Evolutionary conservation across 2,888 invertebrate genomes (phyloP).

Genomic region (Adineta ricciae): DNA sequence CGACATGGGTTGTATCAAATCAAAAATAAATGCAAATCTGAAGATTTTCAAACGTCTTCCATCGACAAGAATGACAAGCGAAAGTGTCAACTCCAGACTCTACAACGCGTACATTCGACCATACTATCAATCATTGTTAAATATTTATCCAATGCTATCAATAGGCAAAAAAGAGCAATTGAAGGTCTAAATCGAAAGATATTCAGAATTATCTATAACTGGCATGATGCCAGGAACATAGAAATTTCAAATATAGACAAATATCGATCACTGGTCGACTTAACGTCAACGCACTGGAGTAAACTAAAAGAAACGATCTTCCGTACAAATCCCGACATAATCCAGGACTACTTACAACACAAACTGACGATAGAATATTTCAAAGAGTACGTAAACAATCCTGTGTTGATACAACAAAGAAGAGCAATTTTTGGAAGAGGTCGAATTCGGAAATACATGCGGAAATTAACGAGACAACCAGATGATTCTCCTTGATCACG

Average conservation of each 20-base stretch:
- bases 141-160: not conserved
- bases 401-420: not conserved
- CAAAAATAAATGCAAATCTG: not conserved
- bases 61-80: not conserved
- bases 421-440: not conserved
- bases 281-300: not conserved
- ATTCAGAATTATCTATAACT: not conserved
- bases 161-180: not conserved
- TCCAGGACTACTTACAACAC: not conserved
- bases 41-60: not conserved
- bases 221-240: not conserved
- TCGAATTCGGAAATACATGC: not conserved
- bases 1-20: not conserved
- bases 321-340: not conserved
- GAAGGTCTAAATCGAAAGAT: not conserved
- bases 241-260: not conserved
- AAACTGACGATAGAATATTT: not conserved
- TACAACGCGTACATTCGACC: conserved; percentile 8
- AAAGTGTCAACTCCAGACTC: not conserved
- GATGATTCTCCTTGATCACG: too few relatives aligned
- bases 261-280: not conserved
- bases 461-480: not conserved
- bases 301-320: not conserved
- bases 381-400: not conserved
- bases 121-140: not conserved